Base-by-base conservation (phyloP, 2,888 invertebrate species). In the Stenichneumon culpator region DNA sequence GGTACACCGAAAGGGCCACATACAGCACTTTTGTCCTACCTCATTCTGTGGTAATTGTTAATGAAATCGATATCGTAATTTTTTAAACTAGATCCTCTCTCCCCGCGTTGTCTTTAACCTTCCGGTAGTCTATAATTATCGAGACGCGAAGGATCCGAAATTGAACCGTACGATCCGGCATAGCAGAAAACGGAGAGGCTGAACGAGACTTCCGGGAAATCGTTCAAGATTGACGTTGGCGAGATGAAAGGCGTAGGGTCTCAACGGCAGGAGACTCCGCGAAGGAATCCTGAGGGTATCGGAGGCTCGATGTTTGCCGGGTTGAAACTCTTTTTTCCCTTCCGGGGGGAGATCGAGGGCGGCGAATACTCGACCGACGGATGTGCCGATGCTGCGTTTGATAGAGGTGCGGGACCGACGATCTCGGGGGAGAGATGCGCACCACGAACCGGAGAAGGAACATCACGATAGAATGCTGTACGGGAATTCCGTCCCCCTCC, bases 351-450 rank as follows among this genome's bases (percentile, higher is more conserved):
- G 39, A 2, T 39, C 39, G 39, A 39, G 39, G 39, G 39, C 39
- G 39, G 67, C 68, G 68, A 68, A 68, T 63, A 77, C 39, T 65
- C 60, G 77, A 78, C 84, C 3, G 80, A 69, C 60, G 79, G 70
- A 67, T 14, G 63, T 28, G 22, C 28, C 50, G 19, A 14, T 50
- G 25, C 75, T 84, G 82, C 82, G 74, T 86, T 87, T 83, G 84
- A 88, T 86, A 82, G 82, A 87, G 72, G 72, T 79, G 70, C 81
- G 52, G 80, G 68, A 68, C 80, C 67, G 19, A 75, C 86, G 82
- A 83, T 83, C 44, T 47, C 72, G 60, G 28, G 52, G 85, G 74
- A 81, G 57, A 79, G 81, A 50, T 69, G 77, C 32, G 57, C 65
- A 36, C 78, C 57, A 69, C 68, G 65, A 68, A 68, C 44, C 14